Conservation (phyloP, 2,797 vertebrate genomes). For the Amblyopsis hoosieri region DNA sequence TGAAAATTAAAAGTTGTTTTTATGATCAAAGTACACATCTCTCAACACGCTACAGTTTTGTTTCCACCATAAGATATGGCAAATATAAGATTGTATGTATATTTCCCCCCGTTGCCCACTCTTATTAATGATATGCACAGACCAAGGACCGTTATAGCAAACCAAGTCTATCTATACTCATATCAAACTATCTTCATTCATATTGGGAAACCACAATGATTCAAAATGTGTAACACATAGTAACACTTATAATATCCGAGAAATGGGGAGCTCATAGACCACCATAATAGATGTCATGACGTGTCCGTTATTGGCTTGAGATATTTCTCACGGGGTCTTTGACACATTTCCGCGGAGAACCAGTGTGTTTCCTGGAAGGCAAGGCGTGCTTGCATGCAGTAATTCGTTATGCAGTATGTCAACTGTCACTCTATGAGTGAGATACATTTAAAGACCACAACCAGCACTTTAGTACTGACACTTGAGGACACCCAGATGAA, state of each 20-base stretch:
- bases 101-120: no score
- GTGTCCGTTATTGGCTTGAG: not conserved
- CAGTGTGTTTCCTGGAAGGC: conserved; percentile 1
- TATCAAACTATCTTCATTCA: conserved; percentile 8
- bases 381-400: not conserved
- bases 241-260: conserved; percentile 34
- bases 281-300: conserved; percentile 10
- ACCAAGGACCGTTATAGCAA: not conserved
- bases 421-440: no score
- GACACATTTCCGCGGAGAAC: conserved; percentile 17
- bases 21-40: no score
- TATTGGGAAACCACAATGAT: conserved; percentile 16
- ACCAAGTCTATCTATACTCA: conserved; percentile 23
- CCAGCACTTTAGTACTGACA: no score
- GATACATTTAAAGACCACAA: no score
- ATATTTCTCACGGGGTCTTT: conserved; percentile 13
- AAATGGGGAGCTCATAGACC: conserved; percentile 22
- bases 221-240: conserved; percentile 13
- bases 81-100: no score
- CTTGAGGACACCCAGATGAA: no score
- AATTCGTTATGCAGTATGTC: no score
- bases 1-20: no score
- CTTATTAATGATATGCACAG: no score
- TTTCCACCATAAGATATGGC: no score
- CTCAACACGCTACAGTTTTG: no score